Evolutionary conservation across 2,113 vertebrate genomes (phyloP), one percentile per base, ranked within the genome.

Genomic region (Mormyrus lacerda): DNA sequence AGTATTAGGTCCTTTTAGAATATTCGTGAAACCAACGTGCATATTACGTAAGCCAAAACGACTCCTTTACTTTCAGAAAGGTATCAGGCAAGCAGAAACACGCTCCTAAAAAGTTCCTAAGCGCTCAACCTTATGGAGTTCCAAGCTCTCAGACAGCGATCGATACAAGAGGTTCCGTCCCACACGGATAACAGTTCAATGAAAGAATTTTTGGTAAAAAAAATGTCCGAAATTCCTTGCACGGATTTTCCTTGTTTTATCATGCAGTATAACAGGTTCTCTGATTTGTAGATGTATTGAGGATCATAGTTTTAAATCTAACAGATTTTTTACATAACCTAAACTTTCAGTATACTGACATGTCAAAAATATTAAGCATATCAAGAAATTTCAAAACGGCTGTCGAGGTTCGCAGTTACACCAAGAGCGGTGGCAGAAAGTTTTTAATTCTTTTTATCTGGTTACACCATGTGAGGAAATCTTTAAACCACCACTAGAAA

Each of bases 11-110:
- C 88, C 58, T 90, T 92, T 93, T 89, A 93, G 92, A 92, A 90
- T 93, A 92, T 69, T 89, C 88, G 89, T 90, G 84, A 86, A 76
- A 90, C 92, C 90, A 89, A 91, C 94, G 94, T 94, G 93, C 90
- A 92, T 92, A 91, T 92, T 83, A 90, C 89, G 58, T 31, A 44
- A 47, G 88, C 27, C 73, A 27, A 53, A 24, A 39, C 31, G 73
- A 82, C 45, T 21, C 45, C 69, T 79, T 35, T 73, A 13, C 48
- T 87, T 51, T 87, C 85, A 53, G 85, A 87, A 55, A 87, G 48
- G 85, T 21, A 53, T n/a, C 48, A 53, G 85, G 15, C 85, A 48
- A 50, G 85, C 85, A 84, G 79, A 89, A 89, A 89, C 76, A 84
- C 42, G 48, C 27, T 31, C n/a, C 39, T 55, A 89, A 39, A 89